phyloP scores from a whole-genome alignment of 2,888 invertebrate genomes.

The Acrocyrtus sp. region DNA sequence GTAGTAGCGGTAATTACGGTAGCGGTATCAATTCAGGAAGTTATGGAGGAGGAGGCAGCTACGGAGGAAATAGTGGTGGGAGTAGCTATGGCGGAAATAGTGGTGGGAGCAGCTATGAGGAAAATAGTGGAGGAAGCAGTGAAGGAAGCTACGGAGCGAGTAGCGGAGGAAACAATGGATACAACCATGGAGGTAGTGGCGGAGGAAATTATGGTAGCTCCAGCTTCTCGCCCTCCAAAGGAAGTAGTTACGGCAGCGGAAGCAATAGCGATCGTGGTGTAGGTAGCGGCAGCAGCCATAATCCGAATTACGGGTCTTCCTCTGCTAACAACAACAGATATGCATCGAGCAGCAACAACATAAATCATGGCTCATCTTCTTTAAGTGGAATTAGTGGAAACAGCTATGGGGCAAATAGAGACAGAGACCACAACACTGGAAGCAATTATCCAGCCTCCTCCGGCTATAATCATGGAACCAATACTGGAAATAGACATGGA shows the following conservation, averaged over 20 bases:
- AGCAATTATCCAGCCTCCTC: background rate
- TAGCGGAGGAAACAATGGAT: background rate
- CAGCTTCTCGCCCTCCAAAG: background rate
- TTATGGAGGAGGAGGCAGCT: constrained; percentile 1
- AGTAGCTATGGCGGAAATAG: no score
- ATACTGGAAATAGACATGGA: background rate
- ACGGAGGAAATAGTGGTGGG: constrained; percentile 12
- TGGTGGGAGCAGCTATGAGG: no score
- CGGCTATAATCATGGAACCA: no score
- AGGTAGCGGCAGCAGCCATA: no score
- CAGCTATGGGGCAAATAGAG: constrained; percentile 4
- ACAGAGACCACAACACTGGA: constrained; percentile 1
- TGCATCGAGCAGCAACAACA: constrained; percentile 8
- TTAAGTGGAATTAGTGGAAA: background rate
- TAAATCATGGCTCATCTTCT: background rate
- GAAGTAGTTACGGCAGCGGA: background rate
- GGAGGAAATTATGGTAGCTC: background rate
- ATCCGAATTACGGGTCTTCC: constrained; percentile 13
- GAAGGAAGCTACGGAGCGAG: background rate
- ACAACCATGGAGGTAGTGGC: background rate
- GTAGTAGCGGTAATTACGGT: background rate
- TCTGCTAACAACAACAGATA: constrained; percentile 5
- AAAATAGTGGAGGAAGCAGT: no score
- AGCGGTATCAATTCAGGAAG: background rate
- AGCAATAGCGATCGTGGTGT: background rate